These are phyloP conservation scores for Tachuris rubrigastra DNA, from an alignment of 2,113 vertebrate species.

Conservation along the genomic window DNA sequence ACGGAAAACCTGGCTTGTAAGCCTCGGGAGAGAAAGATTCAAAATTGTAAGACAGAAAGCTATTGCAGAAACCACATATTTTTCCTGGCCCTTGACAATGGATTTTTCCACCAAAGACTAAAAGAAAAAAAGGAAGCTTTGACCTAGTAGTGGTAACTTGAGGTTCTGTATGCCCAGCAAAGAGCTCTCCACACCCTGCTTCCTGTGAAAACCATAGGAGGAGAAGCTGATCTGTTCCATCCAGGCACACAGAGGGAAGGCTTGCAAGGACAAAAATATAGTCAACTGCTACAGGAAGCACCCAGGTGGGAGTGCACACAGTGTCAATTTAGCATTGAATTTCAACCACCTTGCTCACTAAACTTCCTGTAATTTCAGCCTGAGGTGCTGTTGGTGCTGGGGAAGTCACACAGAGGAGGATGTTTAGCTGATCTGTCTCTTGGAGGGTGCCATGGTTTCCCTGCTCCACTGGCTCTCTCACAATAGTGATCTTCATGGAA, in stretches of 20 bases:
- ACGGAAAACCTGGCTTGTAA: neutral
- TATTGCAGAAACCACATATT: conserved; percentile 10
- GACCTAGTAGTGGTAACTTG: neutral
- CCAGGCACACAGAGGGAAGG: fast-evolving
- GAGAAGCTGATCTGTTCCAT: neutral
- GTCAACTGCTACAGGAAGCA: neutral
- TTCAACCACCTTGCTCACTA: neutral
- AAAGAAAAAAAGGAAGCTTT: neutral
- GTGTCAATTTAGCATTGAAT: neutral
- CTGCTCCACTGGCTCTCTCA: neutral
- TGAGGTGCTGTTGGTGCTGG: neutral
- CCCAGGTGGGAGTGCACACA: neutral
- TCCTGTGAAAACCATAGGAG: neutral
- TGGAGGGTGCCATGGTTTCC: fast-evolving
- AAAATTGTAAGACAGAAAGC: neutral
- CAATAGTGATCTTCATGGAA: neutral
- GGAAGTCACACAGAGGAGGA: fast-evolving
- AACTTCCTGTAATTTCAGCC: neutral
- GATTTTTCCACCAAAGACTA: neutral
- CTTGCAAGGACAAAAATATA: neutral
- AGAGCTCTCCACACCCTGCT: neutral
- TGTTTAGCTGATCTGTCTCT: neutral
- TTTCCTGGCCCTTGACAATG: neutral
- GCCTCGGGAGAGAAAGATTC: neutral
- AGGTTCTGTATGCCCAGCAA: neutral